Evolutionary conservation across 2,888 invertebrate species (phyloP).

Genomic region (Nemurella pictetii): DNA sequence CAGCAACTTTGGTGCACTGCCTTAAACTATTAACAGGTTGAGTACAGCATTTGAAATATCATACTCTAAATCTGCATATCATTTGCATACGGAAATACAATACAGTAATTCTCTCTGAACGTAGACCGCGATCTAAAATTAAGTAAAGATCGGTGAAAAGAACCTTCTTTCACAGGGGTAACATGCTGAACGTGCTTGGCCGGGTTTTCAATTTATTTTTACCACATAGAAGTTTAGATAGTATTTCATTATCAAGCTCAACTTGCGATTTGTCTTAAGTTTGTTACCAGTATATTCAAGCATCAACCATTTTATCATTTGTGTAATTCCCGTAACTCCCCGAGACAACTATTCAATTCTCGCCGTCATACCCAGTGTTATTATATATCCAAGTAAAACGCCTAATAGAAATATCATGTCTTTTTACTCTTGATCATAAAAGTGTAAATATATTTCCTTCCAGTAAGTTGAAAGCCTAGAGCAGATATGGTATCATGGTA

Average conservation of each 20-base stretch:
- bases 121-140: not conserved
- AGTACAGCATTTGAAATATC: not conserved
- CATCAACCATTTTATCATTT: too few species aligned
- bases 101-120: not conserved
- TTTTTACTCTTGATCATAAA: not conserved
- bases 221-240: too few species aligned
- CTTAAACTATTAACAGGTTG: not conserved
- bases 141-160: not conserved
- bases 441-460: not conserved
- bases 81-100: not conserved
- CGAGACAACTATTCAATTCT: not conserved
- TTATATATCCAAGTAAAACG: not conserved
- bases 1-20: not conserved
- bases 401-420: not conserved
- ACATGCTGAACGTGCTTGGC: too few species aligned
- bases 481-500: not conserved
- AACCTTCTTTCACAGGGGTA: too few species aligned
- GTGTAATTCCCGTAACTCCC: not conserved
- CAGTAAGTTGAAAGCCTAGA: not conserved
- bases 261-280: not conserved
- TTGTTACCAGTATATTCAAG: not conserved
- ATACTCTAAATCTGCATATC: not conserved
- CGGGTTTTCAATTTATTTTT: too few species aligned
- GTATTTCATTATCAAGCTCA: not conserved
- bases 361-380: not conserved